Evolutionary conservation across 53 echinoderm and acorn worm genomes (phyloP), one percentile per base, ranked within the genome.

Genomic region (Crossaster papposus): DNA sequence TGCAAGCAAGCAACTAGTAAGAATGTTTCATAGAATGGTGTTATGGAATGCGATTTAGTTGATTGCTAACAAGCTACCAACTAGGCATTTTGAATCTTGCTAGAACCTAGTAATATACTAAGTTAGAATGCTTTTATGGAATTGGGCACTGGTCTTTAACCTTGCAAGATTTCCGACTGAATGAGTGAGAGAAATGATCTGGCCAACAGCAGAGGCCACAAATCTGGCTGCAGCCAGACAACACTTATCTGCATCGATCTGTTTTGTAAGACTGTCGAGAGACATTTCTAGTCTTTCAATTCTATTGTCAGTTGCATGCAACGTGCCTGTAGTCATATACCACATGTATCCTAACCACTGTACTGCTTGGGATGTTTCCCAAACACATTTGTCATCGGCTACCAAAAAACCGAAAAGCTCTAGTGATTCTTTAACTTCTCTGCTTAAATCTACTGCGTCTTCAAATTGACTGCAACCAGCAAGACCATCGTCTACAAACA

Each of bases 271-370:
- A 32, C n/a, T 30, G 32, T 81, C 81, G 28, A 81, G 55, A 0
- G 30, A 15, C 36, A 29, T 58, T 81, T 20, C 81, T 15, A 73
- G 6, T 73, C 73, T 58, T 3, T 81, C 81, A 9, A 81, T 81
- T 33, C 81, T 81, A 2, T 10, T 15, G 8, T 3, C 30, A 12
- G 50, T 26, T 29, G 80, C 80, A 17, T 81, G 81, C 32, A 81
- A 32, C 32, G 62, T 14, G 32, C 81, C 81, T 20, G 33, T 30
- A 14, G 28, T 15, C 81, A 81, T 63, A 3, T 55, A 0, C 81
- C 81, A 81, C 9, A 32, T 32, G 55, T 58, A 81, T 2, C 58
- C 81, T 20, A 81, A 62, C 81, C 81, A 81, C n/a, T n/a, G n/a
- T n/a, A n/a, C n/a, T n/a, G n/a, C n/a, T 2, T 20, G 30, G 15